Evolutionary conservation across 2,797 vertebrate species (phyloP), one percentile per base, ranked within the genome.

Genomic region (Somateria mollissima): DNA sequence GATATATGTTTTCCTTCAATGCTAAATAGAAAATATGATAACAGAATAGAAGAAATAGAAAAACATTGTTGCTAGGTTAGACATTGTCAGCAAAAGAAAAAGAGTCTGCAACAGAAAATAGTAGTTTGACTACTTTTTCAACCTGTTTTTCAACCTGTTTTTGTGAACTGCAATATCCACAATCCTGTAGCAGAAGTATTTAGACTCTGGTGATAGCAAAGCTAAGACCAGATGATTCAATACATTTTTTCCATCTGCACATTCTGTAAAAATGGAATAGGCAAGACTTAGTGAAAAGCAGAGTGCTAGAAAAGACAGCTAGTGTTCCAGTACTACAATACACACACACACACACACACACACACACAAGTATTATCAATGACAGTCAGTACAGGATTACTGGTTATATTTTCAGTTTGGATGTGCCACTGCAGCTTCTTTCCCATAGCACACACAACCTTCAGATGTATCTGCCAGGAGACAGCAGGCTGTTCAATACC

Each of bases 61-160:
- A 83, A 65, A 88, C 36, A 5, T 3, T 36, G 13, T 20, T 81
- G 45, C 43, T 11, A 18, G 51, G 43, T 43, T 36, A 78, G 56
- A 91, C 21, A 53, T 75, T 95, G 87, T 84, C 54, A 92, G 41
- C 47, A 57, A 78, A 86, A 83, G 34, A 85, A 77, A 83, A 32
- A 61, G 7, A 45, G 18, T 60, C 22, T 80, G 45, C 30, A 56
- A 70, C 6, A 45, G 39, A 71, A 94, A 82, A 17, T 4, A 61
- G 6, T 19, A 25, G 11, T 66, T 90, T 87, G 81, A 32, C 60
- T 76, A 64, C 47, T 77, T 84, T 9, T 13, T 94, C 45, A 47
- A 47, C 45, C 45, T 22, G 45, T 47, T 84, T 65, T 58, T n/a
- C 41, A 80, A 18, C 14, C 13, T 72, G 2, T 65, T 82, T 74